Base-by-base conservation (phyloP, 2,888 invertebrate genomes). In the Mythimna lalbum region DNA sequence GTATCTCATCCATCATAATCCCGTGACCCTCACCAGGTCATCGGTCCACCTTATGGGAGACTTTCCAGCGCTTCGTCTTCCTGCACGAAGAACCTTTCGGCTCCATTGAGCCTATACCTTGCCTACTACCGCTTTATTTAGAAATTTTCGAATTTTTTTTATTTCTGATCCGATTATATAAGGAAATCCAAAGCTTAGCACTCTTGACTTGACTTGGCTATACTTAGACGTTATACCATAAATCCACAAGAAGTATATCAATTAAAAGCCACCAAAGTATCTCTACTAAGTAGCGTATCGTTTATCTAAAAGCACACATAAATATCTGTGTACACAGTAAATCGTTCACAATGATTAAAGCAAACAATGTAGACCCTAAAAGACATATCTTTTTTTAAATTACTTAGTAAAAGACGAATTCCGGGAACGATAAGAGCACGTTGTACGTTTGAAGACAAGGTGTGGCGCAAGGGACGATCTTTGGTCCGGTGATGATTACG, bases 331-430 rank as follows among this genome's bases (percentile, higher is more conserved):
- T 82, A 90, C 89, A 89, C 83, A 87, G 88, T 91, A 92, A 93
- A 92, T 93, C 92, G 90, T 87, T 92, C 90, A 90, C 90, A 90
- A 91, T 88, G 88, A 93, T 93, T 92, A 92, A 92, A 93, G 90
- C 89, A 91, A 94, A 93, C 93, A 94, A 90, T 90, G 91, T 90
- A 87, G 64, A 82, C 91, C 88, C 83, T 81, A 82, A 88, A 90
- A 88, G 87, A 92, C 92, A 90, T 91, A 91, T 91, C 89, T 91
- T 91, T 93, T 91, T 93, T 43, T 93, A 90, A 93, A 94, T 94
- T 94, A 94, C 93, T 93, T 89, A 91, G 93, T 93, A 92, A 92
- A 90, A 93, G 92, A 93, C 91, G 93, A 92, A 93, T 94, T 93
- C 94, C 88, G 86, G 90, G 93, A 93, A 93, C 92, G 95, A 94